These are phyloP conservation scores for Cuculus canorus DNA, from an alignment of 2,797 vertebrate species.

Conservation along the genomic window DNA sequence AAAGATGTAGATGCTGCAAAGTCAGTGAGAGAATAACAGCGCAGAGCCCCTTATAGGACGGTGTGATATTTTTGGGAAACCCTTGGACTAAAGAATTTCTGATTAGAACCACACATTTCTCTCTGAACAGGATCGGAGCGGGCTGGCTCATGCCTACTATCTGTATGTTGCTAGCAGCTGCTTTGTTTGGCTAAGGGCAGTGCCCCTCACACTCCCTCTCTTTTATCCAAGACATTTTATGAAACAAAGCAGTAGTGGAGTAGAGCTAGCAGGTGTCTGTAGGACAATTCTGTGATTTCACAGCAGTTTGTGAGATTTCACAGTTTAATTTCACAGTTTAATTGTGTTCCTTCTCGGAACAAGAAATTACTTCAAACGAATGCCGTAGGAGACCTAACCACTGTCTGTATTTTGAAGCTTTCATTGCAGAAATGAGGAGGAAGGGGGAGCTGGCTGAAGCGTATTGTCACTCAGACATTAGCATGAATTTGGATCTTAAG, in stretches of 20 bases:
- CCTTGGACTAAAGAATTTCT: neutral
- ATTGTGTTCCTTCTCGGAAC: slow-evolving; percentile 24
- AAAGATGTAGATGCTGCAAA: neutral
- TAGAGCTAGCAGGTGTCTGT: neutral
- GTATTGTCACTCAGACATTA: neutral
- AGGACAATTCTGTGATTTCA: slow-evolving; percentile 52
- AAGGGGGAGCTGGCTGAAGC: neutral
- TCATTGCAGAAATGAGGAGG: neutral
- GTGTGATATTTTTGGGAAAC: neutral
- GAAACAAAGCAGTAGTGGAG: neutral
- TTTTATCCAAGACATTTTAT: neutral
- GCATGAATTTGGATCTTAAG: neutral
- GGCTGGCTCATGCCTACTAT: neutral
- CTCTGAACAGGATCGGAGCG: neutral
- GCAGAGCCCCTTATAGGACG: neutral
- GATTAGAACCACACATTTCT: neutral
- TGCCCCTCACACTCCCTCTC: neutral
- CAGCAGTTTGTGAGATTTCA: slow-evolving; percentile 53
- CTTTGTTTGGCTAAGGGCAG: neutral
- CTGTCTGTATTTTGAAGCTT: neutral
- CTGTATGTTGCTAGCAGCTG: neutral
- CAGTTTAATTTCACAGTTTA: slow-evolving; percentile 56
- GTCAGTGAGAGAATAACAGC: neutral
- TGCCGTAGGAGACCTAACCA: neutral
- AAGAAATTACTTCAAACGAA: slow-evolving; percentile 20